Conservation (phyloP, 2,113 vertebrate species). For the Poeciliopsis occidentalis region DNA sequence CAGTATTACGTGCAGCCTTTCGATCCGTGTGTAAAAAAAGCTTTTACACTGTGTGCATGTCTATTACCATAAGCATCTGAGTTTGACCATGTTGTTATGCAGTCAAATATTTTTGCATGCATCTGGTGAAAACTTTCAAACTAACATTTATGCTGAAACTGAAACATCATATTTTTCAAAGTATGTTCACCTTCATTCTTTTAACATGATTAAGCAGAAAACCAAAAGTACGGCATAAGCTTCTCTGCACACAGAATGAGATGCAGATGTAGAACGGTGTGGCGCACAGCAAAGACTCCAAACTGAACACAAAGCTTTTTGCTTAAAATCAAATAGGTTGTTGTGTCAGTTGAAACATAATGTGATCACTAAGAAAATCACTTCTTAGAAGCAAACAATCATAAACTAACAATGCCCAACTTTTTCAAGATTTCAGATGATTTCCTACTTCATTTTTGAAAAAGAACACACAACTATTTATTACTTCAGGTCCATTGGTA, state of each 20-base stretch:
- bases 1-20: constrained; percentile 10
- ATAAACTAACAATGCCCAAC: background rate
- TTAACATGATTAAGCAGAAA: too few species aligned
- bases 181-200: too few species aligned
- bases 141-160: background rate
- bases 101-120: background rate
- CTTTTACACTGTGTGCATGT: background rate
- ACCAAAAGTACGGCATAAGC: too few species aligned
- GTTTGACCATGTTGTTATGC: background rate
- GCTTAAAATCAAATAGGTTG: background rate
- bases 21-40: background rate
- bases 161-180: background rate
- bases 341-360: too few species aligned
- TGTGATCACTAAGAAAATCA: background rate
- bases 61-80: background rate
- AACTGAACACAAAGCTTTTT: background rate
- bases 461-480: background rate
- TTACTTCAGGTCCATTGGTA: background rate
- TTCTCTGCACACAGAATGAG: too few species aligned
- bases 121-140: background rate
- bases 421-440: background rate
- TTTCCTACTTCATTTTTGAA: background rate
- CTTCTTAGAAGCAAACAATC: background rate
- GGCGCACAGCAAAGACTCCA: too few species aligned
- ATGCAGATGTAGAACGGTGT: too few species aligned